A percentile compares a stretch with the other conserved stretches of the same genome.
Evolutionary conservation across 1,140 invertebrate genomes (phyloP).

Genomic region (Drosophila orosa): DNA sequence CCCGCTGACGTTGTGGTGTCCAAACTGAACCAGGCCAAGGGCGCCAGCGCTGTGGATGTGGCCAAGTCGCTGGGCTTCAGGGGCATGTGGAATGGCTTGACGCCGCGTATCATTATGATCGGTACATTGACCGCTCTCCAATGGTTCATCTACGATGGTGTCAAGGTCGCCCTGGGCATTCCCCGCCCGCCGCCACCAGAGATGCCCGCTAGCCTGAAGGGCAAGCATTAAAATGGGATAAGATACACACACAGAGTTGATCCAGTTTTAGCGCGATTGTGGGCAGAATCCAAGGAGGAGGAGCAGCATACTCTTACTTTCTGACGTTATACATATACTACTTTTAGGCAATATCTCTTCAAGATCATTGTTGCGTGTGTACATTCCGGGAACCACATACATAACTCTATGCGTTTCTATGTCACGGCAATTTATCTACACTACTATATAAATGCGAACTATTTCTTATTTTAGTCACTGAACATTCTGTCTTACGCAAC

Average conservation of each 20-base stretch:
- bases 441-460: conserved; percentile 4
- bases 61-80: conserved; percentile 88
- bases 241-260: conserved; percentile 50
- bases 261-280: conserved; percentile 26
- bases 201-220: conserved; percentile 98
- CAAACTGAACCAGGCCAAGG: conserved; percentile 96
- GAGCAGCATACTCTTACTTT: conserved; percentile 50
- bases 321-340: conserved; percentile 9
- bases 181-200: conserved; percentile 98
- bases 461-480: conserved; percentile 20
- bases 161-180: conserved; percentile 95
- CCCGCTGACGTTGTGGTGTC: conserved; percentile 95
- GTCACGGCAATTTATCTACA: conserved; percentile 28
- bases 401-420: conserved; percentile 41
- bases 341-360: conserved; percentile 9
- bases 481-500: conserved; percentile 43
- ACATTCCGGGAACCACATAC: conserved; percentile 40
- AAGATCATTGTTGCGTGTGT: conserved; percentile 41
- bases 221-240: conserved; percentile 85
- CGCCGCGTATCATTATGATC: conserved; percentile 99
- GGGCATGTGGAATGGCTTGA: conserved; percentile 98
- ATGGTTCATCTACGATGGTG: conserved; percentile 99
- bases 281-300: conserved; percentile 15
- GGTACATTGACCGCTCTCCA: conserved; percentile 99
- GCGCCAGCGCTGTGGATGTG: conserved; percentile 88